Percentiles rank a stretch among this genome's conserved stretches.
Conservation (phyloP, 2,797 vertebrate species). For the Eupleurogrammus muticus region DNA sequence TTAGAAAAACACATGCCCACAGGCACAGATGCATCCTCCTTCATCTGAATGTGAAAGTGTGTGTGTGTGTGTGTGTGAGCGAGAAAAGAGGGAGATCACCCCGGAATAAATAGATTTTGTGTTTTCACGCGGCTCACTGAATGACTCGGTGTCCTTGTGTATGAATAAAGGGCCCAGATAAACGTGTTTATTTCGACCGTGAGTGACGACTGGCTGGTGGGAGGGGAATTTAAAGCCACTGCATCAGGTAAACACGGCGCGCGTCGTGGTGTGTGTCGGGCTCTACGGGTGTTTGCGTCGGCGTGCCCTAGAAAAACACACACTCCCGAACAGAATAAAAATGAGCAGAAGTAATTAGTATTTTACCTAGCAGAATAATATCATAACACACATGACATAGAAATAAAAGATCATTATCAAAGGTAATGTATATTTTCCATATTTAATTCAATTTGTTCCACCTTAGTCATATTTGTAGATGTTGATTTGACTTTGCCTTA, state of each 20-base stretch:
- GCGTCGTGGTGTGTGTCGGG: background rate
- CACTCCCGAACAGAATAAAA: conserved; percentile 53
- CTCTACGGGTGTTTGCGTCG: conserved; percentile 8
- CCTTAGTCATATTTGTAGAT: background rate
- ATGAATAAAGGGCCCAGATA: conserved; percentile 46
- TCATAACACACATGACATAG: conserved; percentile 18
- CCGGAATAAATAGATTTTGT: conserved; percentile 12
- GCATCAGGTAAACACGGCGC: conserved; percentile 50
- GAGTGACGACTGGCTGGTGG: conserved; percentile 39
- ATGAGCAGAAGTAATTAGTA: conserved; percentile 55
- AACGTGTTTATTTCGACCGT: conserved; percentile 51
- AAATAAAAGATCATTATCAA: too few relatives aligned
- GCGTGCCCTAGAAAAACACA: conserved; percentile 34
- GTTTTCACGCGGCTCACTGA: conserved; percentile 28
- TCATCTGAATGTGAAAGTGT: background rate
- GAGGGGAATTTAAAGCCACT: conserved; percentile 53
- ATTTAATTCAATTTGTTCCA: conserved; percentile 27
- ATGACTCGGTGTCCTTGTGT: conserved; percentile 52
- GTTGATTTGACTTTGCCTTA: background rate
- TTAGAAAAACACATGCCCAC: background rate
- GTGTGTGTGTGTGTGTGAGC: too few relatives aligned
- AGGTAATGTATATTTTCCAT: conserved; percentile 30
- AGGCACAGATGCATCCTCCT: background rate
- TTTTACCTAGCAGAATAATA: conserved; percentile 53
- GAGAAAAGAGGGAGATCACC: background rate